Evolutionary conservation across 2,888 invertebrate genomes (phyloP).

Genomic region (Oligia strigilis): DNA sequence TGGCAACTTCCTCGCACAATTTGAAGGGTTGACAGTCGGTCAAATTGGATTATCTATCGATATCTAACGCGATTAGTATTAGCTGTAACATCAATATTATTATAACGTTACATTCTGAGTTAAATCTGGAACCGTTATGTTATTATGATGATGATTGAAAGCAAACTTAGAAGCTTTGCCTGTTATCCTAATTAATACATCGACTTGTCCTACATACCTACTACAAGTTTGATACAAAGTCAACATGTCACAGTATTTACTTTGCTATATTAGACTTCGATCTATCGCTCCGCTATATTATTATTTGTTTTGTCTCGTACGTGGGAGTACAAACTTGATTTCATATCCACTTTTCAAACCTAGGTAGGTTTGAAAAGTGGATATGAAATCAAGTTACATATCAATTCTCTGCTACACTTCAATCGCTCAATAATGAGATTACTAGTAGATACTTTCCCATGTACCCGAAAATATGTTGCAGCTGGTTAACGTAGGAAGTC

Average conservation of each 20-base stretch:
- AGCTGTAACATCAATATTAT: conserved; percentile 1
- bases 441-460: background rate
- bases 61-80: background rate
- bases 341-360: too few species aligned
- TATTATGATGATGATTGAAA: conserved; percentile 15
- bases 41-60: conserved; percentile 5
- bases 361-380: background rate
- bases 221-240: conserved; percentile 22
- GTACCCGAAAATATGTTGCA: background rate
- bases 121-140: background rate
- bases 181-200: conserved; percentile 22
- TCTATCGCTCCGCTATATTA: background rate
- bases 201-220: background rate
- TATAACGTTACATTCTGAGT: background rate
- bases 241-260: conserved; percentile 18
- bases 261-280: conserved; percentile 3
- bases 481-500: background rate
- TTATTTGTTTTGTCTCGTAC: conserved; percentile 28
- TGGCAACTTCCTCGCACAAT: background rate
- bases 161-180: conserved; percentile 6
- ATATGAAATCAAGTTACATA: conserved; percentile 10
- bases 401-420: background rate
- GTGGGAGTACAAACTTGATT: too few species aligned
- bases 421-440: background rate
- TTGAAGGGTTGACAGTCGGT: background rate